Percentiles rank a stretch among this genome's conserved stretches.
Conservation (phyloP, 2,113 vertebrate species). For the Elephas maximus region DNA sequence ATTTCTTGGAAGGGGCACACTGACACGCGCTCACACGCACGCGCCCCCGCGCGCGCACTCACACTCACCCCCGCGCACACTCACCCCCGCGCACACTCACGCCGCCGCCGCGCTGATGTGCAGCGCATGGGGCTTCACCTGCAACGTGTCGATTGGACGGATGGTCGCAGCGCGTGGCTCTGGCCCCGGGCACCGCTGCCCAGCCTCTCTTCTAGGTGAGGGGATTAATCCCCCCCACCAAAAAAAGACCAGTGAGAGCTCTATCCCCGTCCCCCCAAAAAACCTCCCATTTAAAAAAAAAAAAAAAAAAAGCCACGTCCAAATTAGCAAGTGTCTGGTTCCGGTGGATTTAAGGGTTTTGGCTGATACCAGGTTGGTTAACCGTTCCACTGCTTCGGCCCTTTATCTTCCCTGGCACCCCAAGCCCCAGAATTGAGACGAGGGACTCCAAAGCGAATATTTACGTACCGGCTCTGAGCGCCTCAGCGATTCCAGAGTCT, state of each 20-base stretch:
- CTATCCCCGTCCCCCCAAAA: slow-evolving; percentile 1
- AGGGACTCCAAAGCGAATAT: slow-evolving; percentile 59
- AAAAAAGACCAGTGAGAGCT: slow-evolving; percentile 8
- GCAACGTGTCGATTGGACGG: slow-evolving; percentile 85
- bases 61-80: slow-evolving; percentile 71
- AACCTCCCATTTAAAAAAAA: slow-evolving; percentile 21
- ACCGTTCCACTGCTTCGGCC: slow-evolving; percentile 16
- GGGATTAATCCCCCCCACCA: not conserved
- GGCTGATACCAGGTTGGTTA: slow-evolving; percentile 50
- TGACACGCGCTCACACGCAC: slow-evolving; percentile 77
- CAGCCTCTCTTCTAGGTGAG: not conserved
- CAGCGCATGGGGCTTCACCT: slow-evolving; percentile 80
- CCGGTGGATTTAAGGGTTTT: slow-evolving; percentile 70
- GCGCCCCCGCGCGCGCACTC: slow-evolving; percentile 70
- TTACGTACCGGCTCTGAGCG: slow-evolving; percentile 76
- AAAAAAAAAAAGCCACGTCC: slow-evolving; percentile 74
- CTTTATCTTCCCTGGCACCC: slow-evolving; percentile 40
- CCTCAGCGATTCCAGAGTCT: slow-evolving; percentile 81
- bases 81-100: slow-evolving; percentile 82
- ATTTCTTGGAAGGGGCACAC: slow-evolving; percentile 81
- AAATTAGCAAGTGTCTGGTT: slow-evolving; percentile 58
- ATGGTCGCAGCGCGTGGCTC: slow-evolving; percentile 88
- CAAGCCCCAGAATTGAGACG: not conserved
- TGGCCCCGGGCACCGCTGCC: not conserved
- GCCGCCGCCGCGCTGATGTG: slow-evolving; percentile 76